Evolutionary conservation across 2,113 vertebrate genomes (phyloP).

Genomic region (Puma concolor): DNA sequence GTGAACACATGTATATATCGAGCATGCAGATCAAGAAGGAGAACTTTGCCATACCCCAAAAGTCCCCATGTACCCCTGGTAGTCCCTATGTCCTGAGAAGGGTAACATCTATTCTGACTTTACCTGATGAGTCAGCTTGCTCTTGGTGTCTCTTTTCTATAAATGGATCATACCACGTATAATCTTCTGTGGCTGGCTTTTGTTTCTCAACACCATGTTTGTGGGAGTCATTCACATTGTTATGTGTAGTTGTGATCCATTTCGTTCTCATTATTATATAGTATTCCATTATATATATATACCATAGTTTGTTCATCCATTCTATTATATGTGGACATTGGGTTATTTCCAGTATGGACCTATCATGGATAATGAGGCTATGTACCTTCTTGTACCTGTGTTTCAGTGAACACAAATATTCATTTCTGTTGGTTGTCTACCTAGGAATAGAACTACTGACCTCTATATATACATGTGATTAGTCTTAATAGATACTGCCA

Average conservation of each 20-base stretch:
- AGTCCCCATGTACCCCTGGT: accelerated
- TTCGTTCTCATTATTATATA: neutral
- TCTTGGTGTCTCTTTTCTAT: neutral
- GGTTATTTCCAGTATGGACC: neutral
- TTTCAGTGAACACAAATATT: neutral
- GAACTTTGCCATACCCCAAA: neutral
- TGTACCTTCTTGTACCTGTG: neutral
- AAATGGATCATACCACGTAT: neutral
- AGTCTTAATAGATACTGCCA: neutral
- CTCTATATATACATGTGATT: neutral
- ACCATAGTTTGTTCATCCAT: neutral
- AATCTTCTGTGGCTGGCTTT: neutral
- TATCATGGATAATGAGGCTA: neutral
- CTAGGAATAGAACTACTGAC: neutral
- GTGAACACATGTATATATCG: neutral
- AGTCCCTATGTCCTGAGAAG: neutral
- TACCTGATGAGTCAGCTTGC: neutral
- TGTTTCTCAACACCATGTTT: neutral
- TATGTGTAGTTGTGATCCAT: neutral
- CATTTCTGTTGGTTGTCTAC: neutral
- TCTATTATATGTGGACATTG: neutral
- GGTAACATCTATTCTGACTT: too few species aligned
- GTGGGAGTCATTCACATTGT: neutral
- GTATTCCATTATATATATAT: neutral
- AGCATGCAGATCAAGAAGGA: neutral